These are phyloP conservation scores for Halocynthia aurantium DNA, from an alignment of 23 tunicate genomes.

Conservation along the genomic window DNA sequence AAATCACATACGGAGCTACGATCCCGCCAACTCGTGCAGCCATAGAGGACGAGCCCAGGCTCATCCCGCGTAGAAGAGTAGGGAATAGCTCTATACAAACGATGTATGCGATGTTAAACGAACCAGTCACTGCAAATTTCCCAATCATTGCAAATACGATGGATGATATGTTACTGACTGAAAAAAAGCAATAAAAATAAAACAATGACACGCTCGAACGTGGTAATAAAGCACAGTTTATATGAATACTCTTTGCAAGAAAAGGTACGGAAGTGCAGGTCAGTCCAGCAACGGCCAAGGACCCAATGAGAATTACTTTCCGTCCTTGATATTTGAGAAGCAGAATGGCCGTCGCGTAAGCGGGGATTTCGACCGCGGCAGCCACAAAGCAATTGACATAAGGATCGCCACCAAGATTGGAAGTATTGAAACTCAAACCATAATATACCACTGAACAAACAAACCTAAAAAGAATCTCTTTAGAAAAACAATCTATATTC, in stretches of 20 bases:
- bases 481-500: background rate
- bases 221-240: constrained; percentile 74
- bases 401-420: constrained; percentile 66
- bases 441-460: constrained; percentile 51
- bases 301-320: constrained; percentile 27
- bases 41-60: constrained; percentile 34
- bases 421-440: constrained; percentile 60
- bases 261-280: constrained; percentile 38
- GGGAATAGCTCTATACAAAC: constrained; percentile 39
- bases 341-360: constrained; percentile 31
- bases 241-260: constrained; percentile 31
- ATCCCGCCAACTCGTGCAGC: constrained; percentile 44
- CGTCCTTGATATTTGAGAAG: constrained; percentile 35
- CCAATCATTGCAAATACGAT: constrained; percentile 40
- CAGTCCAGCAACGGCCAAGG: constrained; percentile 35
- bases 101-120: constrained; percentile 22
- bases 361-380: constrained; percentile 72
- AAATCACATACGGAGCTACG: constrained; percentile 29
- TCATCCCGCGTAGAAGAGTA: constrained; percentile 40
- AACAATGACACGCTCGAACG: constrained; percentile 19
- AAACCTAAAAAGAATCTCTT: constrained; percentile 32
- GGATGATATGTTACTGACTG: constrained; percentile 5
- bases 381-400: constrained; percentile 65
- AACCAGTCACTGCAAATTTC: constrained; percentile 28
- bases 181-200: background rate